phyloP scores from a whole-genome alignment of 2,797 vertebrate species.

The Hydrolagus colliei region DNA sequence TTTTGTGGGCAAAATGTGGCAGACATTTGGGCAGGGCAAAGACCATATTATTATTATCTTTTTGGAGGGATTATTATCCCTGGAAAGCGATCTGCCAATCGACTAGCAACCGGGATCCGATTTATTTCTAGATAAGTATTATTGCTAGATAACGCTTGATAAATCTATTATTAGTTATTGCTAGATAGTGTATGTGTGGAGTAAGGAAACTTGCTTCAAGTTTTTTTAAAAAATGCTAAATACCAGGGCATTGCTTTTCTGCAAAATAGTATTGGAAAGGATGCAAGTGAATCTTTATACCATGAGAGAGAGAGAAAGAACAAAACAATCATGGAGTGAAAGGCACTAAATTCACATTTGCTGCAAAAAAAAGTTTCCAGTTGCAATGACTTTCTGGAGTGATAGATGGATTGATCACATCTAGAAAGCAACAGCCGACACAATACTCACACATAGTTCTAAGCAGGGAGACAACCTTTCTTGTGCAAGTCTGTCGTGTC shows the following conservation, averaged over 20 bases:
- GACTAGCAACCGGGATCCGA: too few relatives aligned
- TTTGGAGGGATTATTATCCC: too few relatives aligned
- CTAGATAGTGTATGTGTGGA: too few relatives aligned
- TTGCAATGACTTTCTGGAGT: not conserved
- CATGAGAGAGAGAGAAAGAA: not conserved
- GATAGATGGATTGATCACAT: not conserved
- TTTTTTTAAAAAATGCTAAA: not conserved
- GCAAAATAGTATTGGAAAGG: not conserved
- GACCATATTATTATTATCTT: too few relatives aligned
- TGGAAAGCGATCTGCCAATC: too few relatives aligned
- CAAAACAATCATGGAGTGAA: not conserved
- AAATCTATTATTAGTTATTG: too few relatives aligned
- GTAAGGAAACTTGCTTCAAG: not conserved
- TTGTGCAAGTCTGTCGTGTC: constrained; percentile 9
- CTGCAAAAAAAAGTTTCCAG: not conserved
- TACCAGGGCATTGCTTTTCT: not conserved
- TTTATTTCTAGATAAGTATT: too few relatives aligned
- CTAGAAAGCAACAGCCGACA: not conserved
- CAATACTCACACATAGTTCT: constrained; percentile 4
- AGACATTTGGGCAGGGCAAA: too few relatives aligned
- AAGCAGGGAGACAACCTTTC: constrained; percentile 1
- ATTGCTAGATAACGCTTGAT: too few relatives aligned
- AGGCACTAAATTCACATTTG: not conserved
- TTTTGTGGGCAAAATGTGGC: too few relatives aligned
- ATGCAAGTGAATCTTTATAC: constrained; percentile 3